A percentile compares a stretch with the other conserved stretches of the same genome.
Evolutionary conservation across 2,888 invertebrate genomes (phyloP).

Genomic region (Leptinotarsa juncta): DNA sequence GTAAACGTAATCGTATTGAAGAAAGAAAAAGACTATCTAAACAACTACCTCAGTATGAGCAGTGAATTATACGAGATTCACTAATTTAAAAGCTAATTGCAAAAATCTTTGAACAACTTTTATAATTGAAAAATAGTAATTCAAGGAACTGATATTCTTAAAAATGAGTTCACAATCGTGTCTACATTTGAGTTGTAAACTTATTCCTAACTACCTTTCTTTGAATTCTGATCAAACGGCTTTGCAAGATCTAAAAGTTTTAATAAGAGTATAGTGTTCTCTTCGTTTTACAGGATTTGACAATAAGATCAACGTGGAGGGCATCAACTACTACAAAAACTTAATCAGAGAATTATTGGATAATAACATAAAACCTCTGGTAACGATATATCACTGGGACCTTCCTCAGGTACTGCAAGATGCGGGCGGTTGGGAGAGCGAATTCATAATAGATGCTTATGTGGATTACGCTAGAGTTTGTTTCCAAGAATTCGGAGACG

Average conservation of each 20-base stretch:
- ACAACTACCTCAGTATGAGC: too few relatives aligned
- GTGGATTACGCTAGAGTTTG: slow-evolving; percentile 69
- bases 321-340: slow-evolving; percentile 67
- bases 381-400: slow-evolving; percentile 71
- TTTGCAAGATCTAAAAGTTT: neutral
- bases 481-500: slow-evolving; percentile 51
- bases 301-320: slow-evolving; percentile 75
- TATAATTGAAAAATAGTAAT: too few relatives aligned
- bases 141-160: too few relatives aligned
- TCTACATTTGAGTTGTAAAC: too few relatives aligned
- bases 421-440: slow-evolving; percentile 75
- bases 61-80: too few relatives aligned
- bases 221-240: too few relatives aligned
- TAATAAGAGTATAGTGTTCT: neutral
- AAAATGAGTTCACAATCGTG: too few relatives aligned
- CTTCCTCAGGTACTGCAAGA: slow-evolving; percentile 69
- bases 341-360: slow-evolving; percentile 62
- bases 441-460: slow-evolving; percentile 70
- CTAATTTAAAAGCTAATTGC: too few relatives aligned
- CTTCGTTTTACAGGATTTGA: slow-evolving; percentile 66
- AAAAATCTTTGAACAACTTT: too few relatives aligned
- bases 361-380: slow-evolving; percentile 68
- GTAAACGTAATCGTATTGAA: too few relatives aligned
- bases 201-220: too few relatives aligned
- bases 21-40: too few relatives aligned